Base-by-base conservation (phyloP, 2,888 invertebrate species). In the Timema podura region DNA sequence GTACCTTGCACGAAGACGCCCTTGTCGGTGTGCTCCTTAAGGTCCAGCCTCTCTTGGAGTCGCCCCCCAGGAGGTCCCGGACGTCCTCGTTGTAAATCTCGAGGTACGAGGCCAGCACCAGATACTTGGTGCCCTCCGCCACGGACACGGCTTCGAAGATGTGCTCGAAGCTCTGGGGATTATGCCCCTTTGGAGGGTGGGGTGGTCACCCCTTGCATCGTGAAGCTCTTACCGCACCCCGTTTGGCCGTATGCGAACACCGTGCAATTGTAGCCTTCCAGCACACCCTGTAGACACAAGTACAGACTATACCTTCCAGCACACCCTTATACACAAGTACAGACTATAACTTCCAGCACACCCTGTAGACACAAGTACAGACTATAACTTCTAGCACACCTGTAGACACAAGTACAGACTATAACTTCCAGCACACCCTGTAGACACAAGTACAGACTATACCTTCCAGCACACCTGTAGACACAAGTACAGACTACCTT, bases 231-330 rank as follows among this genome's bases (percentile, higher is more conserved):
- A 0, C 95, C 95, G 79, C 94, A 93, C 0, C 95, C 95, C 0
- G 95, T 95, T 82, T 95, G 95, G 0, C 95, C 95, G 79, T 96
- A 96, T 0, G 95, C 95, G 81, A 96, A 95, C 68, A 96, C 93
- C 0, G 95, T 95, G 16, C 93, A 92, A 83, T 95, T 96, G 83
- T 95, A 95, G 0, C 95, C 95, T 78, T 95, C 95, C 69, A 95
- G 85, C 0, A 94, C 93, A 72, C 93, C 93, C 86, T 90, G 81
- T 15, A 77, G 75, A 30, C 10, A 30, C 30, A 30, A 30, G 30
- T 30, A 30, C 30, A 30, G 30, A 30, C 30, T 30, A 30, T 30
- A 30, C 30, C 30, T 30, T 30, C 30, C 30, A 30, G 3, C 30
- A 30, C 30, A 30, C 30, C 30, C 30, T 30, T 1, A 30, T 30